Conservation (phyloP, 2,888 invertebrate species). For the Stenichneumon culpator region DNA sequence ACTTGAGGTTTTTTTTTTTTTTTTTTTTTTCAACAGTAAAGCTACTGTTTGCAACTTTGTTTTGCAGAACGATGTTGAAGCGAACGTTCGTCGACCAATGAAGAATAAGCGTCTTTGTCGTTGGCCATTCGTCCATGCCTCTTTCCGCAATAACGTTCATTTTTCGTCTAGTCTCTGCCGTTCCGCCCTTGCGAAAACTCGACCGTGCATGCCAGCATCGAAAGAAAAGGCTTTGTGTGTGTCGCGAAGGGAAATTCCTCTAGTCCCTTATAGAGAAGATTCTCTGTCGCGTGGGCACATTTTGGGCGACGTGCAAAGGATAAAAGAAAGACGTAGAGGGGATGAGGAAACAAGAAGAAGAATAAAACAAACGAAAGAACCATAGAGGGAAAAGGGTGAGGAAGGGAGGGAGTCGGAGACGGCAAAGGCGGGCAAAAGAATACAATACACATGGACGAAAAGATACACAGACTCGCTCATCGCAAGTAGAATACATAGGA, state of each 20-base stretch:
- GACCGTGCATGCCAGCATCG: slow-evolving; percentile 39
- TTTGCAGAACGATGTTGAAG: neutral
- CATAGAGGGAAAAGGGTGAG: slow-evolving; percentile 14
- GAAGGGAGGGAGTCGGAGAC: neutral
- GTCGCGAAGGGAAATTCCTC: slow-evolving; percentile 47
- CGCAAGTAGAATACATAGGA: slow-evolving; percentile 45
- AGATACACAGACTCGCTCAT: slow-evolving; percentile 38
- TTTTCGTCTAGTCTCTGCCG: slow-evolving; percentile 28
- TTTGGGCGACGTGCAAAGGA: slow-evolving; percentile 47
- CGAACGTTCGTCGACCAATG: slow-evolving; percentile 5
- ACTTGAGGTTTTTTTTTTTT: too few species aligned
- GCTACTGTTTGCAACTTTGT: neutral
- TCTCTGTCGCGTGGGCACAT: slow-evolving; percentile 49
- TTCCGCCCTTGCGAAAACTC: slow-evolving; percentile 27
- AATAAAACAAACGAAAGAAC: slow-evolving; percentile 33
- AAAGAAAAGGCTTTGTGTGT: slow-evolving; percentile 58
- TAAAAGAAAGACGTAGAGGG: slow-evolving; percentile 26
- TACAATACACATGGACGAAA: slow-evolving; percentile 18
- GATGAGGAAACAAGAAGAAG: slow-evolving; percentile 42
- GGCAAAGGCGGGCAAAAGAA: slow-evolving; percentile 35
- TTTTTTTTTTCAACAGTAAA: neutral
- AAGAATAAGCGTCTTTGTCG: slow-evolving; percentile 23
- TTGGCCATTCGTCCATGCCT: slow-evolving; percentile 4
- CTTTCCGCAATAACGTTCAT: slow-evolving; percentile 30
- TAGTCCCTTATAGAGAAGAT: slow-evolving; percentile 45